Base-by-base conservation (phyloP, 2,797 vertebrate genomes). In the Gymnoscopelus microlampas region DNA sequence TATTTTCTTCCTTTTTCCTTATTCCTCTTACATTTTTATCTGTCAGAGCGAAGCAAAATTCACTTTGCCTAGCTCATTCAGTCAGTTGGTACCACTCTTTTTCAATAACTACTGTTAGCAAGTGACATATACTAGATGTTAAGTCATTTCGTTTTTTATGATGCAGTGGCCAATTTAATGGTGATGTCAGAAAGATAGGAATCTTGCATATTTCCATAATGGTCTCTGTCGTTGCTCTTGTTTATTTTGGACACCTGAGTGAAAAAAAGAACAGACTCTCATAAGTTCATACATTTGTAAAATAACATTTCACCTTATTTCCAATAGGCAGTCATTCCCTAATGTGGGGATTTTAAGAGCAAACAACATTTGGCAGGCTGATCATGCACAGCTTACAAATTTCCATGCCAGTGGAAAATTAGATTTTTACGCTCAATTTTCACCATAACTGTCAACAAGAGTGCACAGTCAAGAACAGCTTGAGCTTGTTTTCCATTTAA, bases 281-380 rank as follows among this genome's bases (percentile, higher is more conserved):
- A 50, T 24, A 11, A 14, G 48, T 24, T 47, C 8, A 60, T 47
- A 44, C 35, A n/a, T 54, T 54, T 44, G 15, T 4, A 59, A 61
- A 14, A 10, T 26, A 1, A 60, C 44, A 48, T 3, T 24, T 50
- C 14, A 12, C 14, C 14, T 50, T 50, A 50, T 71, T 66, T 66
- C 58, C 60, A 63, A 57, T 26, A 0, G 5, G 63, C 62, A 57
- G 68, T 64, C 19, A 67, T 71, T 79, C 59, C 50, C 63, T 73
- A 2, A 39, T 55, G 67, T 4, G 14, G n/a, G 47, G 50, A n/a
- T 68, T 63, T 24, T 69, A 49, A 2, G 47, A 63, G 65, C 57
- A 50, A 71, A 77, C 60, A 5, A 3, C 44, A 68, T 75, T 66
- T 76, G 56, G 56, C 68, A 64, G 7, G 14, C 26, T 29, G 0